Evolutionary conservation across 1,140 invertebrate species (phyloP).

Genomic region (Neodiprion pinetum): DNA sequence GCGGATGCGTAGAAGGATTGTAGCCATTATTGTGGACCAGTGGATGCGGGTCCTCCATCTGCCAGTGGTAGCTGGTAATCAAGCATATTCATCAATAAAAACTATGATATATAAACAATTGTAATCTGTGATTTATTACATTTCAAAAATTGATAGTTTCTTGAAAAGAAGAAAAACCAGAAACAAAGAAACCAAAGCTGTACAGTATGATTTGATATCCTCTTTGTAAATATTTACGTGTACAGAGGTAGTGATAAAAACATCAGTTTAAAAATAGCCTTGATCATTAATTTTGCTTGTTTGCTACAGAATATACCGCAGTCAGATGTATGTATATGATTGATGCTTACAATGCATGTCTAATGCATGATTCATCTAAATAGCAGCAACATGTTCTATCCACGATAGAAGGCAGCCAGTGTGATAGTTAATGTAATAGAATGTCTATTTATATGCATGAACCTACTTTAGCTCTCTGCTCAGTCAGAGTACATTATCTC

Average conservation of each 20-base stretch:
- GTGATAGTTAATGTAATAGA: constrained; percentile 19
- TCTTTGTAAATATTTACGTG: background rate
- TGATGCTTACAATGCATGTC: background rate
- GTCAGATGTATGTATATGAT: no score
- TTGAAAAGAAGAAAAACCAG: no score
- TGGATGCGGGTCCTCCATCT: constrained; percentile 53
- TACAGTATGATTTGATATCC: no score
- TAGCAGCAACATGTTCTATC: background rate
- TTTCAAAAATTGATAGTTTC: background rate
- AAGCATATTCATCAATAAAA: background rate
- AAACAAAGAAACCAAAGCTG: no score
- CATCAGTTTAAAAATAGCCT: no score
- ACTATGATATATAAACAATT: background rate
- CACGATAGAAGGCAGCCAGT: background rate
- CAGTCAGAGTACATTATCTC: background rate
- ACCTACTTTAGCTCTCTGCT: background rate
- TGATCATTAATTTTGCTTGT: no score
- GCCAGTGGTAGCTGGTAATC: constrained; percentile 51
- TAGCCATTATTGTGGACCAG: constrained; percentile 47
- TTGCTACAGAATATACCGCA: no score
- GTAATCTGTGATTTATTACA: background rate
- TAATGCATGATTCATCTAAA: constrained; percentile 13
- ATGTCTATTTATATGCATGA: constrained; percentile 21
- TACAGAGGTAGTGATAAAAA: background rate
- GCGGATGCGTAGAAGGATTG: constrained; percentile 45